Conservation (phyloP, 2,888 invertebrate genomes). For the Minunthozetes semirufus region DNA sequence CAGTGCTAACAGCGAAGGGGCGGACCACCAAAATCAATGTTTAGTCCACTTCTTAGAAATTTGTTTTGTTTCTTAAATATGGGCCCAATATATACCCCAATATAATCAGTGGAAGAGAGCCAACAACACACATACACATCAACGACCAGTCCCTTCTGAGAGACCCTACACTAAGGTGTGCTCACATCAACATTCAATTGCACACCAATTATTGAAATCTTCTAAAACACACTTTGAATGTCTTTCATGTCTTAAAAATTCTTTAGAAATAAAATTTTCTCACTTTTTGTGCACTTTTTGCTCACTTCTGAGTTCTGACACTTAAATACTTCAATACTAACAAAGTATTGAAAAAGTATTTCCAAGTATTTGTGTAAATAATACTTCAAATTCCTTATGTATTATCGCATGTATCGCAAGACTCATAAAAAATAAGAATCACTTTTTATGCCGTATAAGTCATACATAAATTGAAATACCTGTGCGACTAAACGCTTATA, state of each 20-base stretch:
- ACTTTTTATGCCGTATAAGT: slow-evolving; percentile 1
- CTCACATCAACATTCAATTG: slow-evolving; percentile 1
- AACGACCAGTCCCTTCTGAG: too few species aligned
- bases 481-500: slow-evolving; percentile 6
- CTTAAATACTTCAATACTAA: not conserved
- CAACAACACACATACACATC: not conserved
- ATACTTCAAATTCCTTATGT: slow-evolving; percentile 15
- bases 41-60: slow-evolving; percentile 14
- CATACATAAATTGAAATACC: slow-evolving; percentile 3
- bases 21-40: not conserved
- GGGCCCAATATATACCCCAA: not conserved
- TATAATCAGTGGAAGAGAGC: not conserved
- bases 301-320: too few species aligned
- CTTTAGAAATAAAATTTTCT: not conserved
- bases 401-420: slow-evolving; percentile 10
- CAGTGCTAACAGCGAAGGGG: slow-evolving; percentile 3
- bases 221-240: not conserved
- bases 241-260: not conserved
- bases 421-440: not conserved
- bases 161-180: not conserved
- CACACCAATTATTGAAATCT: slow-evolving; percentile 5
- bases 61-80: slow-evolving; percentile 7
- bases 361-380: slow-evolving; percentile 12
- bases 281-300: too few species aligned
- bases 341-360: not conserved